Conservation (phyloP, 2,888 invertebrate species). For the Leuctra nigra region DNA sequence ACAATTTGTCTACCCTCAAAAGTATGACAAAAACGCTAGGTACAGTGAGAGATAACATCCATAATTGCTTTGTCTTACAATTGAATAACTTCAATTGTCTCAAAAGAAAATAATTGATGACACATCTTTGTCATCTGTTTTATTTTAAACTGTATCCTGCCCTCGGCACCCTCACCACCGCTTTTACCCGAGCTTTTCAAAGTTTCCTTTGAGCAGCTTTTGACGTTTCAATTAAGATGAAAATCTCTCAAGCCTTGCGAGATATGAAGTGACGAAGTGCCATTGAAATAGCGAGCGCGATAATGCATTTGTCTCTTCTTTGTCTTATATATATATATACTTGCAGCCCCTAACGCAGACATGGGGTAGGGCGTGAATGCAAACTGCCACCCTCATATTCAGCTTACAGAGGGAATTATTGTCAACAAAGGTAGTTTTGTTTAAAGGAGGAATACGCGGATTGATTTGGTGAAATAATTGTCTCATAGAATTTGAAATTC, state of each 20-base stretch:
- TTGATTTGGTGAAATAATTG: constrained; percentile 3
- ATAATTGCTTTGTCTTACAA: constrained; percentile 10
- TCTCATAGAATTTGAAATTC: too few relatives aligned
- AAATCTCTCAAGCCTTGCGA: constrained; percentile 15
- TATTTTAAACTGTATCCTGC: constrained; percentile 7
- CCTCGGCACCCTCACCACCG: background rate
- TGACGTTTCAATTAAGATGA: constrained; percentile 23
- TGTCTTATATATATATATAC: too few relatives aligned
- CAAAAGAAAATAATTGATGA: constrained; percentile 8
- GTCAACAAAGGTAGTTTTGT: constrained; percentile 1
- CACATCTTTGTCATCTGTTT: constrained; percentile 15
- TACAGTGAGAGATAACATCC: too few relatives aligned
- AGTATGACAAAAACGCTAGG: too few relatives aligned
- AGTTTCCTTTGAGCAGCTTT: constrained; percentile 21
- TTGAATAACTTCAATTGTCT: constrained; percentile 14
- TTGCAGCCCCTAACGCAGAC: too few relatives aligned
- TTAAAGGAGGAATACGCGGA: background rate
- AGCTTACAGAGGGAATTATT: background rate
- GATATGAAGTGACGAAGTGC: constrained; percentile 17
- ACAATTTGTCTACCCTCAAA: too few relatives aligned
- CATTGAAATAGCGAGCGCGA: constrained; percentile 17
- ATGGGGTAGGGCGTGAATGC: background rate
- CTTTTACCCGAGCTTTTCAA: constrained; percentile 6
- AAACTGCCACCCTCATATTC: background rate
- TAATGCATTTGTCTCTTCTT: constrained; percentile 8